Base-by-base conservation (phyloP, 2,888 invertebrate genomes). In the Slavum lentiscoides region DNA sequence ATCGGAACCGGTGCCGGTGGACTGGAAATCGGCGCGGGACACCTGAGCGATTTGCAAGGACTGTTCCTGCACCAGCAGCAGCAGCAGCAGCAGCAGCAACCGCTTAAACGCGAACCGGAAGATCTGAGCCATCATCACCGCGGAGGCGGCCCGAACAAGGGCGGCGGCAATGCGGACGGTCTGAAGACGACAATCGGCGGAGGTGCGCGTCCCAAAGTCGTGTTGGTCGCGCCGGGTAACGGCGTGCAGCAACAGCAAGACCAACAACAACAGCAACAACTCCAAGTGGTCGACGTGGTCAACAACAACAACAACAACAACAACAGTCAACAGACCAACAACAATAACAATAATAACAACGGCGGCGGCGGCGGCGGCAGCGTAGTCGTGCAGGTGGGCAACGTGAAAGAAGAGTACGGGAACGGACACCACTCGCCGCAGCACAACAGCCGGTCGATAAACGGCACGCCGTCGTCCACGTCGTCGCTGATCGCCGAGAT, bases 101-200 rank as follows among this genome's bases (percentile, higher is more conserved):
- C 90, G 86, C 92, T 93, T 87, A 93, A 93, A 88, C 90, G 93
- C 87, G 93, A 93, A 88, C 93, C 93, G 85, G 93, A 93, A 88
- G 93, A 93, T 87, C 89, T 93, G 84, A 93, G 92, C 89, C 88
- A 88, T 85, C 88, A 85, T 90, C 91, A 87, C 91, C 91, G 88
- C 68, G 67, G 30, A 30, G 30, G 70, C 69, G 75, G 75, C 4
- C 74, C 66, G 13, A 75, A 75, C 67, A 49, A 49, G 49, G 49
- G 49, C 69, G 66, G 59, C 53, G 75, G 76, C 75, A 72, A 70
- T 70, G 80, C 80, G 62, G 81, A 73, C 67, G 81, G 74, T 23
- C 49, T 74, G 74, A 81, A 73, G 68, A 30, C 81, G 3, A 80
- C 66, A 37, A 70, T 62, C 2, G 66, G n/a, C 4, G 82, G 82